phyloP scores from a whole-genome alignment of 2,888 invertebrate species.

The Nomada goodeniana region DNA sequence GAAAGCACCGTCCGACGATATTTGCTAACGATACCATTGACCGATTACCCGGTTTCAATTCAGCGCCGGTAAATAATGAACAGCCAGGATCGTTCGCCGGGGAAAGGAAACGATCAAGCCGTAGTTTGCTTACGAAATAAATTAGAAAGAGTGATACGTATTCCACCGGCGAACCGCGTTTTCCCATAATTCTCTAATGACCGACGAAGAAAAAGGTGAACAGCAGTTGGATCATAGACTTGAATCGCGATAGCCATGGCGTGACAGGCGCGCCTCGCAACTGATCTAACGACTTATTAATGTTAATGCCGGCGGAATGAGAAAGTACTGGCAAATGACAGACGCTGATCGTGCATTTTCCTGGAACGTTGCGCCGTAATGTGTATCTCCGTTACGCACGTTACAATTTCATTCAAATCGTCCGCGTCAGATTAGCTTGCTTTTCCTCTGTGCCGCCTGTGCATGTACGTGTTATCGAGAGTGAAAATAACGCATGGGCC shows the following conservation, averaged over 20 bases:
- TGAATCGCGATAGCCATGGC: slow-evolving; percentile 49
- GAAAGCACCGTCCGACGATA: no score
- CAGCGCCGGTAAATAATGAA: no score
- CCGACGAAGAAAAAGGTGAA: slow-evolving; percentile 4
- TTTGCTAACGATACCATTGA: no score
- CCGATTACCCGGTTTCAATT: no score
- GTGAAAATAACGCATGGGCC: slow-evolving; percentile 33
- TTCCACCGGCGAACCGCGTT: background rate
- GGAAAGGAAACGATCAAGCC: background rate
- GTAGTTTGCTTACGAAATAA: background rate
- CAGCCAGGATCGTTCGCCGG: no score
- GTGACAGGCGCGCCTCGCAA: slow-evolving; percentile 39
- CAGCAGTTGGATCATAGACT: slow-evolving; percentile 3
- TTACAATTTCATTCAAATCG: slow-evolving; percentile 56
- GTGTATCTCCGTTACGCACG: slow-evolving; percentile 33
- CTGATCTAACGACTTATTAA: slow-evolving; percentile 70
- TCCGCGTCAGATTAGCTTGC: background rate
- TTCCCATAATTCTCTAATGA: slow-evolving; percentile 41
- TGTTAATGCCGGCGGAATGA: slow-evolving; percentile 66
- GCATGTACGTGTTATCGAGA: slow-evolving; percentile 26
- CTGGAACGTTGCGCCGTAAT: slow-evolving; percentile 43
- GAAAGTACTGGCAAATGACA: slow-evolving; percentile 62
- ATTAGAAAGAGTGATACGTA: background rate
- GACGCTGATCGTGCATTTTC: slow-evolving; percentile 50
- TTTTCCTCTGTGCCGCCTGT: slow-evolving; percentile 30